These are phyloP conservation scores for Leptothorax acervorum DNA, from an alignment of 2,888 invertebrate genomes.

Conservation along the genomic window DNA sequence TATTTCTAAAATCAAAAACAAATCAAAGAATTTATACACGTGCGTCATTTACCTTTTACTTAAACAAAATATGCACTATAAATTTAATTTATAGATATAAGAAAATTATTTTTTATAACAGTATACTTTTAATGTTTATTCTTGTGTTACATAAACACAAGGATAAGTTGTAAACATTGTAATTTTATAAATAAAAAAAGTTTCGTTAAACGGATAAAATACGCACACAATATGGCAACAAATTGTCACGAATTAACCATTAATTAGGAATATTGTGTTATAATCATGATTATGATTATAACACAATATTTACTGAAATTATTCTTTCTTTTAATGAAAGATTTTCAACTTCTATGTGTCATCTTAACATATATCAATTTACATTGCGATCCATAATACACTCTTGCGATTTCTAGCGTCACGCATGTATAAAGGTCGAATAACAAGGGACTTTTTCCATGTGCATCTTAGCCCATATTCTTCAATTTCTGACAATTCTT, in stretches of 20 bases:
- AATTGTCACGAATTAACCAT: neutral
- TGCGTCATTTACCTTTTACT: neutral
- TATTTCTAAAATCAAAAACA: neutral
- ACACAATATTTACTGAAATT: neutral
- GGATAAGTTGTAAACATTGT: neutral
- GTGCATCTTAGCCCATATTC: neutral
- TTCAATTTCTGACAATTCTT: neutral
- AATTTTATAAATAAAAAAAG: neutral
- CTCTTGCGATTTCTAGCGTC: neutral
- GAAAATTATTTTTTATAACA: too few relatives aligned
- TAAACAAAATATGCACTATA: neutral
- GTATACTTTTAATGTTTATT: neutral
- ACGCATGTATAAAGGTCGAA: neutral
- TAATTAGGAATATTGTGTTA: neutral
- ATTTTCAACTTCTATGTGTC: neutral
- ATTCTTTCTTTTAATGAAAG: neutral
- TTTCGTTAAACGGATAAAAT: neutral
- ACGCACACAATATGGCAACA: neutral
- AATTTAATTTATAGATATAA: neutral
- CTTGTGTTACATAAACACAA: too few relatives aligned
- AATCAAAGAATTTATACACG: neutral
- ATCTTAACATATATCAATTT: constrained; percentile 11
- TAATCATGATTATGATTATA: neutral
- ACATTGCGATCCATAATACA: constrained; percentile 27
- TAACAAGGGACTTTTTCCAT: neutral